phyloP scores from a whole-genome alignment of 2,888 invertebrate genomes.

The Scaptomyza parva region DNA sequence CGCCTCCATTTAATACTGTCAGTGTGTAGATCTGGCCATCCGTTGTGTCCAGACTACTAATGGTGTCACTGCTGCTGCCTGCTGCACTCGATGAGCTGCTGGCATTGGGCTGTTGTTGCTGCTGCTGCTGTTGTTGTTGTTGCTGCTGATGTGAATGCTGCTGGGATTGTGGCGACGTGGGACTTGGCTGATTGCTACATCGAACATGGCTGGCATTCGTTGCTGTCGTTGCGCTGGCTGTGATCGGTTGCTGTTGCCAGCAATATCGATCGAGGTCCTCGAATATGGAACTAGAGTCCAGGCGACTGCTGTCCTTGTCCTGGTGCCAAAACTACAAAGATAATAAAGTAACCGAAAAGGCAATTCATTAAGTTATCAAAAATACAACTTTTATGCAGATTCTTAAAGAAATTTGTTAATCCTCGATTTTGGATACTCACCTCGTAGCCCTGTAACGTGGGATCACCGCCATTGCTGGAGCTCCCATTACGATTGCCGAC shows the following conservation, averaged over 20 bases:
- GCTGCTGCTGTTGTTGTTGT: slow-evolving; percentile 43
- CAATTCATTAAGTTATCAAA: not conserved
- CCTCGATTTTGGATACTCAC: slow-evolving; percentile 63
- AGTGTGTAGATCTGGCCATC: slow-evolving; percentile 93
- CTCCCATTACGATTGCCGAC: slow-evolving; percentile 65
- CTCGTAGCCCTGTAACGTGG: slow-evolving; percentile 85
- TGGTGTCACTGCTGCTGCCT: slow-evolving; percentile 75
- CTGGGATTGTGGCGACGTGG: slow-evolving; percentile 66
- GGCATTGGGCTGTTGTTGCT: slow-evolving; percentile 65
- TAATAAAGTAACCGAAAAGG: not conserved
- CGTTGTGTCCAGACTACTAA: slow-evolving; percentile 86
- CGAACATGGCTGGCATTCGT: slow-evolving; percentile 84
- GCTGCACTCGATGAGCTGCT: slow-evolving; percentile 71
- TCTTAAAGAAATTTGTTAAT: not conserved
- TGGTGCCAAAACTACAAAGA: slow-evolving; percentile 83
- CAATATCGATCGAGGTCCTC: slow-evolving; percentile 94
- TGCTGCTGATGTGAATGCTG: slow-evolving; percentile 42
- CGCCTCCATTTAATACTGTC: slow-evolving; percentile 92
- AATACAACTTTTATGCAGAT: no score
- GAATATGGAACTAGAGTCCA: slow-evolving; percentile 89
- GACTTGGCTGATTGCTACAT: slow-evolving; percentile 78
- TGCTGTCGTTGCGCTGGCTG: slow-evolving; percentile 57
- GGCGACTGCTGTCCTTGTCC: slow-evolving; percentile 88
- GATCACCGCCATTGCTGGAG: slow-evolving; percentile 77
- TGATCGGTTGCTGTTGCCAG: slow-evolving; percentile 89